phyloP scores from a whole-genome alignment of 2,888 invertebrate species.

The Oeneis ivallda region DNA sequence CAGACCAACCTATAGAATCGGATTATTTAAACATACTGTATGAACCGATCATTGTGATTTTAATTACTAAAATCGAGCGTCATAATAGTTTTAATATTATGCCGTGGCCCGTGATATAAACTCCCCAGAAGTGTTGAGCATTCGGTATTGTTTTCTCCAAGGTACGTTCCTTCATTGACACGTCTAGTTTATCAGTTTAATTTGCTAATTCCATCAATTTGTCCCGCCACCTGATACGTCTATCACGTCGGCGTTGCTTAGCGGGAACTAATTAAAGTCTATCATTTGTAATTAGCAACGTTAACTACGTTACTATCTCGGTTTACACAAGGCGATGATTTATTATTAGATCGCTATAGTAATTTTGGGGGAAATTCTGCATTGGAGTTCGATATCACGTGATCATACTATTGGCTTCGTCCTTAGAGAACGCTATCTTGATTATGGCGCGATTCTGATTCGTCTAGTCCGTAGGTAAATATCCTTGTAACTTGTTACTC shows the following conservation, averaged over 20 bases:
- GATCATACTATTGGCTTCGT: background rate
- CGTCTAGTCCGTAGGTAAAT: too few relatives aligned
- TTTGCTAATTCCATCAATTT: slow-evolving; percentile 8
- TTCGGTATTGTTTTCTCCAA: too few relatives aligned
- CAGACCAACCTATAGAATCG: too few relatives aligned
- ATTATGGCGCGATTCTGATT: too few relatives aligned
- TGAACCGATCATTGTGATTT: too few relatives aligned
- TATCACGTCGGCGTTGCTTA: slow-evolving; percentile 4
- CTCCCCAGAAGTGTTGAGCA: too few relatives aligned
- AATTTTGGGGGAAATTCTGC: background rate
- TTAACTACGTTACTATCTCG: slow-evolving; percentile 6
- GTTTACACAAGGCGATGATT: slow-evolving; percentile 4
- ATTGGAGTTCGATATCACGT: background rate
- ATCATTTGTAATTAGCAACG: slow-evolving; percentile 17
- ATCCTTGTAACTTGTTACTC: too few relatives aligned
- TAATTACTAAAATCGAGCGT: too few relatives aligned
- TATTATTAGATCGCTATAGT: background rate
- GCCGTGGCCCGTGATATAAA: too few relatives aligned
- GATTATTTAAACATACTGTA: too few relatives aligned
- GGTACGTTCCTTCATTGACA: background rate
- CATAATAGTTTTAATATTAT: too few relatives aligned
- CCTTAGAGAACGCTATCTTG: background rate
- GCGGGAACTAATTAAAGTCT: slow-evolving; percentile 13
- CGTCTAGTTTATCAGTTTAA: background rate
- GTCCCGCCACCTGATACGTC: slow-evolving; percentile 3